Percentiles rank a stretch among this genome's conserved stretches.
Evolutionary conservation across 64 coral and sea anemone species (phyloP).

Genomic region (Porites lutea): DNA sequence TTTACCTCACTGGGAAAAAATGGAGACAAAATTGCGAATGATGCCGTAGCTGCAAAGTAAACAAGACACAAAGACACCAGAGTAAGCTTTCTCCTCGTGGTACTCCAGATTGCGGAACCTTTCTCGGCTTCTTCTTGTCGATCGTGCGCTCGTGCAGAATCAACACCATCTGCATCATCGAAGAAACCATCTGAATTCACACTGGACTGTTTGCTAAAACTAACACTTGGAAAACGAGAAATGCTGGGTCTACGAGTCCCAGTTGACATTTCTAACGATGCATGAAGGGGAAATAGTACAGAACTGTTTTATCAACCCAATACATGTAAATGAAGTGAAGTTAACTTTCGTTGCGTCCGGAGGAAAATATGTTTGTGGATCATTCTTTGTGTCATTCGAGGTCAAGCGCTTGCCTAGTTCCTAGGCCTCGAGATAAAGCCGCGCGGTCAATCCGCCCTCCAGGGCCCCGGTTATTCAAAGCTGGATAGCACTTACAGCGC

Average conservation of each 20-base stretch:
- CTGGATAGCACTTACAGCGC: too few relatives aligned
- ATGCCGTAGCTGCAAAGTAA: conserved; percentile 82
- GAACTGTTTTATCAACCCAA: too few relatives aligned
- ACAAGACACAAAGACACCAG: conserved; percentile 70
- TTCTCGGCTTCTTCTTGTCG: background rate
- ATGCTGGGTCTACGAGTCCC: background rate
- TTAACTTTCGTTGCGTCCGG: too few relatives aligned
- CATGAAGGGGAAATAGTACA: too few relatives aligned
- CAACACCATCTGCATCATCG: background rate
- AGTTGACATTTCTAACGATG: background rate
- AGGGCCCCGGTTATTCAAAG: too few relatives aligned
- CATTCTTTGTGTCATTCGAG: too few relatives aligned
- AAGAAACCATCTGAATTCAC: background rate
- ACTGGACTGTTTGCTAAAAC: conserved; percentile 3
- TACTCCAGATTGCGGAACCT: conserved; percentile 35
- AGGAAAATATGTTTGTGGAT: too few relatives aligned
- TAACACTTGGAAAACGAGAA: conserved; percentile 27
- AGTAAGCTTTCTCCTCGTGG: conserved; percentile 79
- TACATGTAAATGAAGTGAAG: too few relatives aligned
- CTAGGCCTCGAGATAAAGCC: too few relatives aligned
- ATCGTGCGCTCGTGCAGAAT: background rate
- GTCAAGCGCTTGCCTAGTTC: too few relatives aligned
- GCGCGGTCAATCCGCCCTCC: too few relatives aligned
- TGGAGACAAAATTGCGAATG: conserved; percentile 85
- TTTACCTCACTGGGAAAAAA: conserved; percentile 91